Percentiles rank a stretch among this genome's conserved stretches.
These are phyloP conservation scores for Micrastur ruficollis DNA, from an alignment of 2,797 vertebrate genomes.

Conservation along the genomic window DNA sequence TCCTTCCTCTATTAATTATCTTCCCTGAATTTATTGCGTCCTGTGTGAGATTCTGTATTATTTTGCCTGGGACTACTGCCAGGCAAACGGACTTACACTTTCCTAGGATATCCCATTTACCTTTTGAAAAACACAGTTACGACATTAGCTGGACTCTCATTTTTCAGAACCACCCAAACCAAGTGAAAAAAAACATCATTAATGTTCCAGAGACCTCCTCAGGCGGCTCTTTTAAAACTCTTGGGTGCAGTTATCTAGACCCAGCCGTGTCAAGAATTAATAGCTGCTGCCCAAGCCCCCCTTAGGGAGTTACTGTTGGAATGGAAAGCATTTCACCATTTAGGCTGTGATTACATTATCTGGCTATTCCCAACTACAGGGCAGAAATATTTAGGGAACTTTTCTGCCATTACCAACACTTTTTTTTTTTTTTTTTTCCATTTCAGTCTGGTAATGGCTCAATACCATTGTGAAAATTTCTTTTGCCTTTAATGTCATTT, in stretches of 20 bases:
- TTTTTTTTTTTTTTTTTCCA: not conserved
- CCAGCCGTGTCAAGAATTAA: not conserved
- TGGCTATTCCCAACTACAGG: not conserved
- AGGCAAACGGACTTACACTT: not conserved
- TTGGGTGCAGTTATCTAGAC: conserved; percentile 5
- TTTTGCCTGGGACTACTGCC: conserved; percentile 34
- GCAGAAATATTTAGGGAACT: conserved; percentile 7
- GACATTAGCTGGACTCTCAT: not conserved
- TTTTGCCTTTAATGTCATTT: not conserved
- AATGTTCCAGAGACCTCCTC: not conserved
- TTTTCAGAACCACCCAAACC: conserved; percentile 22
- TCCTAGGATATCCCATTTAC: conserved; percentile 45
- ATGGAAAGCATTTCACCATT: conserved; percentile 22
- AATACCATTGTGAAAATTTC: not conserved
- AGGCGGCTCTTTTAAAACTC: not conserved
- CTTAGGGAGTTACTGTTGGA: not conserved
- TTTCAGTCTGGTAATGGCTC: not conserved
- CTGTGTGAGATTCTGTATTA: conserved; percentile 29
- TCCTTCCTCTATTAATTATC: conserved; percentile 63
- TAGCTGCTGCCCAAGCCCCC: not conserved
- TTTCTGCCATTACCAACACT: not conserved
- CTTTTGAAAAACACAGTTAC: not conserved
- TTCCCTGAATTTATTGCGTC: conserved; percentile 49
- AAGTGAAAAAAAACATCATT: not conserved
- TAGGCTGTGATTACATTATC: not conserved